Evolutionary conservation across 2,888 invertebrate species (phyloP), one percentile per base, ranked within the genome.

Genomic region (Xiphydria camelus): DNA sequence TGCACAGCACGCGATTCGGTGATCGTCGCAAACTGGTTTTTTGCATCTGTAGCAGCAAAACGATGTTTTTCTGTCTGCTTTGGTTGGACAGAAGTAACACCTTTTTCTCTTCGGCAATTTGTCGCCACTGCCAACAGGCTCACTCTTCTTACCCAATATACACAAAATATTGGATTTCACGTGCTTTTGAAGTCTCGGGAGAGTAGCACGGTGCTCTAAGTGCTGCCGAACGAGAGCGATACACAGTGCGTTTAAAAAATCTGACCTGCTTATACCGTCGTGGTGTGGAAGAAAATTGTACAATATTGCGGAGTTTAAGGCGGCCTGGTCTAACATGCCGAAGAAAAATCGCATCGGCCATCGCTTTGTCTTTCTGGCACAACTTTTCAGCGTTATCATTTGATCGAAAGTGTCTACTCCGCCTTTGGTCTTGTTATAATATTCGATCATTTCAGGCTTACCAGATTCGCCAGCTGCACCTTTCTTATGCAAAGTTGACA

Each of bases 81-180:
- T 38, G 7, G 12, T 39, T 18, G 22, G 10, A 29, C 33, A 39
- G 29, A 44, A 44, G 33, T 32, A 32, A 20, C 44, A 44, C 9
- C 44, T 15, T 29, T 43, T 37, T 37, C 43, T 25, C 32, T 43
- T 44, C 23, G 36, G 20, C 19, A 39, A 17, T 35, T 37, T 43
- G 25, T 43, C 36, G 32, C n/a, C n/a, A n/a, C n/a, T n/a, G n/a
- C n/a, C n/a, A n/a, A n/a, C n/a, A n/a, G 31, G 29, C 32, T 22
- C 21, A 1, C 23, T 25, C 23, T 38, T 44, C 37, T 19, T 22
- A 17, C 33, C 39, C 36, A 44, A 37, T 32, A 38, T 32, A 10
- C 20, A 44, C 12, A 26, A 23, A 23, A 44, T 38, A 19, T 37
- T 38, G 18, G 33, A 25, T 17, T 17, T 32, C 21, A 44, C 38